Percentiles rank a stretch among this genome's conserved stretches.
Evolutionary conservation across 2,113 vertebrate species (phyloP).

Genomic region (Stigmatopora nigra): DNA sequence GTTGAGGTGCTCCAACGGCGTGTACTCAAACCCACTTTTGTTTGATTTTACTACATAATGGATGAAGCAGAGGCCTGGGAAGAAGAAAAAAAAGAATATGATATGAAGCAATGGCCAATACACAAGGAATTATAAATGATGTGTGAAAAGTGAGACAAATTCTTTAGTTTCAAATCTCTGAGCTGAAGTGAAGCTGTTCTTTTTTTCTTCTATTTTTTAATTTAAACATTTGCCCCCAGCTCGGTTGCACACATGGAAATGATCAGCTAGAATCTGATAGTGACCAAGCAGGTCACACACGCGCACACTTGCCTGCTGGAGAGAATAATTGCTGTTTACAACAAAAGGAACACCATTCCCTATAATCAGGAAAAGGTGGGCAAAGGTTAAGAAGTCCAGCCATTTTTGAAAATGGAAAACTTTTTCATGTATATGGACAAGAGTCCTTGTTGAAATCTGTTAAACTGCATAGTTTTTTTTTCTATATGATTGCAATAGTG

Average conservation of each 20-base stretch:
- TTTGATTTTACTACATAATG: conserved; percentile 55
- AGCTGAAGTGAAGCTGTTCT: conserved; percentile 19
- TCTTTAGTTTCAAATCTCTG: conserved; percentile 4
- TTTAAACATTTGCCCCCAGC: conserved; percentile 35
- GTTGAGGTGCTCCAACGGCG: conserved; percentile 37
- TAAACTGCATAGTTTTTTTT: too few relatives aligned
- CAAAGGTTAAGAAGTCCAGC: too few relatives aligned
- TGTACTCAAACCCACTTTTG: conserved; percentile 32
- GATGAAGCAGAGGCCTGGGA: conserved; percentile 43
- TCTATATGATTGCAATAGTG: too few relatives aligned
- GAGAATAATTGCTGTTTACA: not conserved
- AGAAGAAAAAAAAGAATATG: conserved; percentile 24
- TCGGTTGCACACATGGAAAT: conserved; percentile 54
- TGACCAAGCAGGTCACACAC: conserved; percentile 25
- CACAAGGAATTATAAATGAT: conserved; percentile 43
- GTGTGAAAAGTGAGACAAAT: conserved; percentile 13
- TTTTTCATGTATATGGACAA: too few relatives aligned
- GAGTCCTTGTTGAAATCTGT: too few relatives aligned
- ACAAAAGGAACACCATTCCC: not conserved
- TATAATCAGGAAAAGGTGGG: not conserved
- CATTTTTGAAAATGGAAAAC: too few relatives aligned
- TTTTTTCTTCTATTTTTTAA: conserved; percentile 21
- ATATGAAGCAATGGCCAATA: conserved; percentile 47
- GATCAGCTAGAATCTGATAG: conserved; percentile 44
- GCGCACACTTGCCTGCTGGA: not conserved